Base-by-base conservation (phyloP, 2,113 vertebrate genomes). In the Ophiodon elongatus region DNA sequence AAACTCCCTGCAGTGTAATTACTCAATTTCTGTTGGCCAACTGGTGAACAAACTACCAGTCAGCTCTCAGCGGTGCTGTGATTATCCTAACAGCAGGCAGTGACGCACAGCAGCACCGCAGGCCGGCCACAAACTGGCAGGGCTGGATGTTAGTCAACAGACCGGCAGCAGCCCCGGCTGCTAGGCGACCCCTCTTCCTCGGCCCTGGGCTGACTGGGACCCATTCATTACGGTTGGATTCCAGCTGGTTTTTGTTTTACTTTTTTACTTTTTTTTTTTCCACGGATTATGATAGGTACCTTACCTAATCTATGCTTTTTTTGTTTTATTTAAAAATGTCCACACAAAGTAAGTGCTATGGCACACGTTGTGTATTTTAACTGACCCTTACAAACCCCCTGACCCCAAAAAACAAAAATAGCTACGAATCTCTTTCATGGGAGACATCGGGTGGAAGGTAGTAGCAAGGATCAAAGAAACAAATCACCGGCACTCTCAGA, bases 61-160 rank as follows among this genome's bases (percentile, higher is more conserved):
- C 5, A 31, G 41, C 25, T 75, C 27, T 64, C 59, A 43, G 57
- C 6, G n/a, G 71, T 73, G 71, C 39, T 6, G 67, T 62, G 43
- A 76, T 87, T 54, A 80, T 74, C 31, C 64, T 57, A 57, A 73
- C 71, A 76, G 66, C 8, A 37, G 27, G 21, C 41, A 45, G 66
- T 68, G 66, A 37, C 43, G 72, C 39, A 50, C 47, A 73, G 79
- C 37, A 72, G 69, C 69, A 73, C 14, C 45, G 39, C 33, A 54
- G 73, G 67, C 23, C 1, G 8, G 47, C 19, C 31, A 77, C 43
- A 63, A 71, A 52, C 50, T 3, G 0, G 50, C 50, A 77, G 54
- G 74, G 27, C 41, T 85, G 65, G 78, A 68, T 57, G 54, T 50
- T 31, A 35, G 70, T 65, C 65, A 86, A 0, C 1, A 64, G n/a